These are phyloP conservation scores for Pterocles burchelli DNA, from an alignment of 2,113 vertebrate species.

Conservation along the genomic window DNA sequence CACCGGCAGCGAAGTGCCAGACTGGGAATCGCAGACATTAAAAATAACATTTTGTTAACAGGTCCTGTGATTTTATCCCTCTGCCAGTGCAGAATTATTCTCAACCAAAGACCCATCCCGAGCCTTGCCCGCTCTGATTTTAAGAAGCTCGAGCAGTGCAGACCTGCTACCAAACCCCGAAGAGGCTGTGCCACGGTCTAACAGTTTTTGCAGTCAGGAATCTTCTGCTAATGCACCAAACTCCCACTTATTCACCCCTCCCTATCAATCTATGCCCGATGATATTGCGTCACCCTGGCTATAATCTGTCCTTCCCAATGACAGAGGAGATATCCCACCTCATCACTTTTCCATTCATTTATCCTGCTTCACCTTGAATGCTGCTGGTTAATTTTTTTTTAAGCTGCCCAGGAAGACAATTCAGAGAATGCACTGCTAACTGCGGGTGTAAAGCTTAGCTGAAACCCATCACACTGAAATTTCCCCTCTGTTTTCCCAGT, in stretches of 20 bases:
- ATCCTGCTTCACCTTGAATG: conserved; percentile 56
- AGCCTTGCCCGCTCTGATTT: not conserved
- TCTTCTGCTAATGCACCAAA: conserved; percentile 31
- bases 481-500: not conserved
- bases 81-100: not conserved
- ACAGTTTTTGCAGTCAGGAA: conserved; percentile 19
- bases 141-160: not conserved
- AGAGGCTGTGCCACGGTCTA: conserved; percentile 12
- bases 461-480: not conserved
- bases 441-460: not conserved
- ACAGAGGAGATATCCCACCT: conserved; percentile 54
- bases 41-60: not conserved
- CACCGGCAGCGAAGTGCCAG: not conserved
- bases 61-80: not conserved
- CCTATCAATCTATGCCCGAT: conserved; percentile 26
- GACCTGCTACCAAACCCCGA: not conserved
- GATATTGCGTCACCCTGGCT: conserved; percentile 21
- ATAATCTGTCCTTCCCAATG: conserved; percentile 48
- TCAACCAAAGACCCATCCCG: not conserved
- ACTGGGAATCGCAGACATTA: not conserved
- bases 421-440: not conserved
- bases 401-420: conserved; percentile 20
- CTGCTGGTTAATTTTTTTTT: conserved; percentile 32
- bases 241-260: conserved; percentile 19
- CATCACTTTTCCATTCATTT: conserved; percentile 46